A percentile compares a stretch with the other conserved stretches of the same genome.
These are phyloP conservation scores for Andrena dorsata DNA, from an alignment of 2,888 invertebrate species.

Conservation along the genomic window DNA sequence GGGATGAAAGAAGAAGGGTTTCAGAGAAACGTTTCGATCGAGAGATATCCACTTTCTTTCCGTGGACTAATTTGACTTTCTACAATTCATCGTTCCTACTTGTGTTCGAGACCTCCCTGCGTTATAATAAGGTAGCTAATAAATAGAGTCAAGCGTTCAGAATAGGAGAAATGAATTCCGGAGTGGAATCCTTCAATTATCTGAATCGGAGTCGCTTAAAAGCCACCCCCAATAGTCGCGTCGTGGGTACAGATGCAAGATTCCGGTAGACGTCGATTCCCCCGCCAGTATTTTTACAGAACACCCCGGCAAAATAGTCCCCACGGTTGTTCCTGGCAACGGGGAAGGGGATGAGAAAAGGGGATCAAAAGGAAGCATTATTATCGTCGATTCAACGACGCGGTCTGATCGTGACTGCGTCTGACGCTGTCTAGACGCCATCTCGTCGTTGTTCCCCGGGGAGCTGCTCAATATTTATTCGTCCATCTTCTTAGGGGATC, in stretches of 20 bases:
- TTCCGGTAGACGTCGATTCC: constrained; percentile 5
- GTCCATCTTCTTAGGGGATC: constrained; percentile 37
- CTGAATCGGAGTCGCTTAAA: too few species aligned
- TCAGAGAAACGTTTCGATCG: neutral
- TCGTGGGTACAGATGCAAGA: neutral
- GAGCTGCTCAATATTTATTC: constrained; percentile 60
- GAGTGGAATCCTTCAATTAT: neutral
- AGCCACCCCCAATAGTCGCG: too few species aligned
- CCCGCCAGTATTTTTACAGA: constrained; percentile 4
- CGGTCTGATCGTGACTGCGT: constrained; percentile 55
- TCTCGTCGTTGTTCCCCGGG: constrained; percentile 49
- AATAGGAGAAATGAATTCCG: neutral
- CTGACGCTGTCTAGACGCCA: constrained; percentile 69
- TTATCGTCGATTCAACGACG: constrained; percentile 64
- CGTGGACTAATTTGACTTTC: too few species aligned
- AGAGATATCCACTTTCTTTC: neutral
- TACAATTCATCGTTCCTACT: too few species aligned
- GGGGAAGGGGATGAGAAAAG: constrained; percentile 12
- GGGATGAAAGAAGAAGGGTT: neutral
- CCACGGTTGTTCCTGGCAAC: constrained; percentile 39
- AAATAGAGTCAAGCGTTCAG: neutral
- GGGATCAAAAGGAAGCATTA: constrained; percentile 54
- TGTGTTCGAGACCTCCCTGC: too few species aligned
- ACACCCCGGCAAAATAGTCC: constrained; percentile 5
- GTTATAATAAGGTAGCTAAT: too few species aligned